Evolutionary conservation across 1,140 invertebrate species (phyloP).

Genomic region (Musca vetustissima): DNA sequence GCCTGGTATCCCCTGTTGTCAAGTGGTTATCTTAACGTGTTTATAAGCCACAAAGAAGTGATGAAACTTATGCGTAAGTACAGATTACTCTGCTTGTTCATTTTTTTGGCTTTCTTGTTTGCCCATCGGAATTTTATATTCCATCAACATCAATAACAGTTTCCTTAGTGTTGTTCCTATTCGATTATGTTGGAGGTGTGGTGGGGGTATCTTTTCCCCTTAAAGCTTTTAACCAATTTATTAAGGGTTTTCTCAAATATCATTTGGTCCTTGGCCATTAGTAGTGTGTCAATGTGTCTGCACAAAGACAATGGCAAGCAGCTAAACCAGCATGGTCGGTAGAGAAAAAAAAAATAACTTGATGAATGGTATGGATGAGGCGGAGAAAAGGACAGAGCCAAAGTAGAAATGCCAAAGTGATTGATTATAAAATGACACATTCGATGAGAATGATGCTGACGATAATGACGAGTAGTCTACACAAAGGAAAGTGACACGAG

Average conservation of each 20-base stretch:
- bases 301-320: too few relatives aligned
- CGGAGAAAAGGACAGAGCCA: background rate
- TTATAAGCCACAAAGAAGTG: slow-evolving; percentile 75
- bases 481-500: too few relatives aligned
- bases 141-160: too few relatives aligned
- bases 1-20: slow-evolving; percentile 38
- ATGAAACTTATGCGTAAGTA: slow-evolving; percentile 73
- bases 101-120: too few relatives aligned
- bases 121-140: too few relatives aligned
- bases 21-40: slow-evolving; percentile 70
- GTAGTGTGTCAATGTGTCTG: too few relatives aligned
- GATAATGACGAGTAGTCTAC: too few relatives aligned
- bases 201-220: too few relatives aligned
- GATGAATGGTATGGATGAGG: slow-evolving; percentile 2
- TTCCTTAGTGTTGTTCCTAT: too few relatives aligned
- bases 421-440: slow-evolving; percentile 21
- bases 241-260: background rate
- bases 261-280: too few relatives aligned
- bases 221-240: slow-evolving; percentile 19
- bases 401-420: slow-evolving; percentile 8
- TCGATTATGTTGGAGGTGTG: slow-evolving; percentile 9
- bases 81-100: background rate
- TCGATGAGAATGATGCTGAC: slow-evolving; percentile 1
- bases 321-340: background rate
- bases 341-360: background rate